Evolutionary conservation across 2,797 vertebrate species (phyloP).

Genomic region (Saguinus oedipus): DNA sequence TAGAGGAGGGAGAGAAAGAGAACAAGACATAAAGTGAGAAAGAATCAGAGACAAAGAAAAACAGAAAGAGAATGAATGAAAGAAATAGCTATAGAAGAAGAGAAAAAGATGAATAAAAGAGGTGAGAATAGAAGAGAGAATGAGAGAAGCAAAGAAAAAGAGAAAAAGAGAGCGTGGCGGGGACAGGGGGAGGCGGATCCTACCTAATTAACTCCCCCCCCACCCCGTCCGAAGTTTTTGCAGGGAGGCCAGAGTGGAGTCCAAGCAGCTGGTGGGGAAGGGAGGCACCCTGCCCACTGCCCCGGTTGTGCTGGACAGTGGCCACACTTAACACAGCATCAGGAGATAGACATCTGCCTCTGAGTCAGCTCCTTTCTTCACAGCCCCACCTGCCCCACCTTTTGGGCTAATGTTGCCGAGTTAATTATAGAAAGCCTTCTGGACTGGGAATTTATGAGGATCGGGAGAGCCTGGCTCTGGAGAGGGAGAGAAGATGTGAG

Average conservation of each 20-base stretch:
- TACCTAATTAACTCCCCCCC: constrained; percentile 41
- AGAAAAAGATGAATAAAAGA: neutral
- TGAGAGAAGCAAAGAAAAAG: neutral
- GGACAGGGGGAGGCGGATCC: neutral
- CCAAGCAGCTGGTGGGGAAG: neutral
- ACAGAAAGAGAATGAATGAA: neutral
- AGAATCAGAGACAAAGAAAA: neutral
- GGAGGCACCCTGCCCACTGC: constrained; percentile 36
- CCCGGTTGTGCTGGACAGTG: constrained; percentile 48
- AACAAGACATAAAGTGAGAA: neutral
- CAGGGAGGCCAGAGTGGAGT: neutral
- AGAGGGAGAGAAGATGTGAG: neutral
- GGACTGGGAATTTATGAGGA: constrained; percentile 48
- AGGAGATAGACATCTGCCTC: constrained; percentile 51
- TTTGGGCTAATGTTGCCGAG: constrained; percentile 51
- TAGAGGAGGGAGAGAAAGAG: neutral
- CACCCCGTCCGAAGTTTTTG: neutral
- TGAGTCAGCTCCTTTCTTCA: constrained; percentile 71
- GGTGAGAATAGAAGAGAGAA: neutral
- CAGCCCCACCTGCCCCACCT: constrained; percentile 59
- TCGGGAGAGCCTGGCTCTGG: neutral
- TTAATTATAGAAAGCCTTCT: constrained; percentile 74
- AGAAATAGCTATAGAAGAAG: neutral
- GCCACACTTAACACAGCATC: constrained; percentile 41
- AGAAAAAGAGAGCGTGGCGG: neutral